Evolutionary conservation across 2,113 vertebrate genomes (phyloP), one percentile per base, ranked within the genome.

Genomic region (Bubo bubo): DNA sequence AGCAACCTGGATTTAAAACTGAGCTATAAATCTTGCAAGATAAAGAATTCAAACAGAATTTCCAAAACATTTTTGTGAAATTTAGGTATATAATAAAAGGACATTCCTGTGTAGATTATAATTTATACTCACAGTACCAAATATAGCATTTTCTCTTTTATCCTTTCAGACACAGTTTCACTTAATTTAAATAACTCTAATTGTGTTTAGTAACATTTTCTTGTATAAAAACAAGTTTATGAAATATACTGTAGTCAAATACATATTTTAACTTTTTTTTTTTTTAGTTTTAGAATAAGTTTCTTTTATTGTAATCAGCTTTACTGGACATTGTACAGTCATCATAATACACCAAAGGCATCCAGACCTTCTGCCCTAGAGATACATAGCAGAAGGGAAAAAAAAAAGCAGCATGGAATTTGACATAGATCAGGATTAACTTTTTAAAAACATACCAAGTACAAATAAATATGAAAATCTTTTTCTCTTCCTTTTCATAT

Each of bases 301-400:
- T 93, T 92, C 18, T 79, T 77, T 53, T 91, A 62, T 71, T 90
- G 82, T 45, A 49, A 59, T 91, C 49, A 83, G 43, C 77, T 97
- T 94, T 86, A 66, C 28, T 90, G 47, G 55, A 52, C 39, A 72
- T 22, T 63, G 3, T 83, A 43, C 8, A 76, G 32, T n/a, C 32
- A 30, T 16, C 23, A 5, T 67, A 60, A 77, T 30, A 67, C 22
- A 30, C 35, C 12, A 82, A 80, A 95, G 35, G 8, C 88, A 79
- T 52, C 43, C 2, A 27, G 86, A 84, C 49, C 3, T 86, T 93
- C 91, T 89, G 39, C 3, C 16, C n/a, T 67, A 92, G 35, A 75
- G 27, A 70, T 73, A 52, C 21, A 49, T 15, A 41, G 20, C 18
- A 67, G 30, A 43, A 16, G 37, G 53, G 20, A 75, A 86, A 62